Conservation (phyloP, 2,113 vertebrate species). For the Notarius quadriscutis region DNA sequence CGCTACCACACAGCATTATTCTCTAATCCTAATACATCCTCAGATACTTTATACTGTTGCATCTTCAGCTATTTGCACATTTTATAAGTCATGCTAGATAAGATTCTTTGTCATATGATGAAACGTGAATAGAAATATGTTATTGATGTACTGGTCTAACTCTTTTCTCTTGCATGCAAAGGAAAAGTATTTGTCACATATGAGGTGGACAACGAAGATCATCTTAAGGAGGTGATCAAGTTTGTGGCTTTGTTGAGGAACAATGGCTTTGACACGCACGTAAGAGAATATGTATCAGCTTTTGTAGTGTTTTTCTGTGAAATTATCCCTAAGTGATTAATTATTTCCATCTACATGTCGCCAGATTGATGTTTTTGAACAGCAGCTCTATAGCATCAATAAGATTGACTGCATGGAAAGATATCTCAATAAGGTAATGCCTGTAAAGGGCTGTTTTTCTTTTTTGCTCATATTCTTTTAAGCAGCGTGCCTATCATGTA, state of each 20-base stretch:
- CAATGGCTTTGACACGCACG: conserved; percentile 64
- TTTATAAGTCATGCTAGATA: not conserved
- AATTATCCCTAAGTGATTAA: not conserved
- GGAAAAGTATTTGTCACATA: conserved; percentile 66
- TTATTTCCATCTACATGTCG: conserved; percentile 22
- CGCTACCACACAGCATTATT: not conserved
- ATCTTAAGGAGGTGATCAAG: conserved; percentile 62
- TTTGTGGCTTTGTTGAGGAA: conserved; percentile 59
- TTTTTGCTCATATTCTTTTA: not conserved
- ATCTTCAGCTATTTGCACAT: not conserved
- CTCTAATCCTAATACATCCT: not conserved
- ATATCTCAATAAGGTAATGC: conserved; percentile 63
- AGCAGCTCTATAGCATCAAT: conserved; percentile 64
- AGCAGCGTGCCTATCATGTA: not conserved
- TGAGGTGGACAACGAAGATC: conserved; percentile 60
- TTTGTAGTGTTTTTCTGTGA: not conserved
- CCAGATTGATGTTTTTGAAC: conserved; percentile 64
- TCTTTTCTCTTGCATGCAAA: conserved; percentile 26
- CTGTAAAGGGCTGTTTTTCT: not conserved
- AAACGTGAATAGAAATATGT: not conserved
- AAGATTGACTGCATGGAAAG: conserved; percentile 66
- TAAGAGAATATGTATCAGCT: conserved; percentile 35
- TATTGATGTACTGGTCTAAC: not conserved
- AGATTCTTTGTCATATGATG: not conserved
- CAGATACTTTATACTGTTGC: not conserved